Conservation (phyloP, 2,888 invertebrate genomes). For the Incurvaria masculella region DNA sequence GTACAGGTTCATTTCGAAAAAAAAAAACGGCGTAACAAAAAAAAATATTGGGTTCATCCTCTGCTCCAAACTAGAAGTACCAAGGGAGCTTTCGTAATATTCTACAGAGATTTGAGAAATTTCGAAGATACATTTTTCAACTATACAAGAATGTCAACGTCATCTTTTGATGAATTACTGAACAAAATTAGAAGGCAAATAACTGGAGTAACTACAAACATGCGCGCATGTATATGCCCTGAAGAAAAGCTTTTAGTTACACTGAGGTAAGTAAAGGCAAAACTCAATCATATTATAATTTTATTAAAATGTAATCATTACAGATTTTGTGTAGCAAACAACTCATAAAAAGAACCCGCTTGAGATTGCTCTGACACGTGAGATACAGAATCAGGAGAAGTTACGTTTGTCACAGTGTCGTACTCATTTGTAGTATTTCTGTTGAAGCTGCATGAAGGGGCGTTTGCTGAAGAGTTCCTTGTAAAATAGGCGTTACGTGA, state of each 20-base stretch:
- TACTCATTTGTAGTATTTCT: slow-evolving; percentile 2
- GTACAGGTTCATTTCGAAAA: too few relatives aligned
- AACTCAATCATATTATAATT: neutral
- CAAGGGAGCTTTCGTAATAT: too few relatives aligned
- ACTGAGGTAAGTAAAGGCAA: neutral
- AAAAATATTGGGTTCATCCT: too few relatives aligned
- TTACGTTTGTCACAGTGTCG: slow-evolving; percentile 1
- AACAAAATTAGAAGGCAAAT: slow-evolving; percentile 1
- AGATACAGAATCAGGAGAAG: slow-evolving; percentile 1
- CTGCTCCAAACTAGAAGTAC: too few relatives aligned
- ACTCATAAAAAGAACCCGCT: slow-evolving; percentile 1
- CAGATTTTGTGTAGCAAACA: slow-evolving; percentile 1
- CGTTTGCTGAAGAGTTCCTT: neutral
- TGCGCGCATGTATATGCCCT: slow-evolving; percentile 1
- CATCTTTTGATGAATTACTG: slow-evolving; percentile 1
- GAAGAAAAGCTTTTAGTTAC: slow-evolving; percentile 2
- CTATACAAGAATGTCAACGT: too few relatives aligned
- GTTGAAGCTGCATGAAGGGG: slow-evolving; percentile 1
- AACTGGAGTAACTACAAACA: neutral
- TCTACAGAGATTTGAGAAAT: too few relatives aligned
- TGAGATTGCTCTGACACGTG: slow-evolving; percentile 1
- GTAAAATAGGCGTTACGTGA: neutral
- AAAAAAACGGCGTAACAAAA: too few relatives aligned
- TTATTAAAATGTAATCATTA: slow-evolving; percentile 1
- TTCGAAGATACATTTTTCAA: too few relatives aligned